These are phyloP conservation scores for Dendrolimus pini DNA, from an alignment of 2,888 invertebrate species.

Conservation along the genomic window DNA sequence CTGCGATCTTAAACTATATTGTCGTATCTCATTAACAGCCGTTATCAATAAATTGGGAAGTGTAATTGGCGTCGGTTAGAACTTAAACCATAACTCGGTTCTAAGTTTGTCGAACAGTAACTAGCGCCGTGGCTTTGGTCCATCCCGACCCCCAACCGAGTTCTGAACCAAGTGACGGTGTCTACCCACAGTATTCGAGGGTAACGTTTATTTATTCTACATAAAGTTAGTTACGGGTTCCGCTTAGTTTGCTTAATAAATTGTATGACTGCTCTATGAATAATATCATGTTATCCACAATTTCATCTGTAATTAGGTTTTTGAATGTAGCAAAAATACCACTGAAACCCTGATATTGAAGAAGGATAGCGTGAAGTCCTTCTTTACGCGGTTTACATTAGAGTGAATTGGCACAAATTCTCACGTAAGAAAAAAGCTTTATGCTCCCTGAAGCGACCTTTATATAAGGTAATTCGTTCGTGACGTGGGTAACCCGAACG, in stretches of 20 bases:
- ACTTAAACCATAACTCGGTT: slow-evolving; percentile 6
- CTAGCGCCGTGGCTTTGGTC: slow-evolving; percentile 3
- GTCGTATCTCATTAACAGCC: background rate
- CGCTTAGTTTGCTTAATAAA: slow-evolving; percentile 11
- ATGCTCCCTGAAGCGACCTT: no score
- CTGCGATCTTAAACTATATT: background rate
- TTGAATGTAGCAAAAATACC: no score
- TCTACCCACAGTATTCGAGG: slow-evolving; percentile 11
- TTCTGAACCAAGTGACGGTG: slow-evolving; percentile 23
- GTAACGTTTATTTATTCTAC: slow-evolving; percentile 19
- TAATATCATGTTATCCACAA: slow-evolving; percentile 6
- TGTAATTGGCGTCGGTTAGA: slow-evolving; percentile 5
- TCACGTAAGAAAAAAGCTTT: no score
- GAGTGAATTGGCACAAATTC: no score
- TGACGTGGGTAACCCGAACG: no score
- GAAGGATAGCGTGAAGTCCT: no score
- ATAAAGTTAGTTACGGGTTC: slow-evolving; percentile 21
- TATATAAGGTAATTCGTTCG: no score
- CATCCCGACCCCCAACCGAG: slow-evolving; percentile 21
- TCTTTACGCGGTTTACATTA: no score
- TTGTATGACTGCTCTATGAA: slow-evolving; percentile 9
- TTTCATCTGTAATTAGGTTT: no score
- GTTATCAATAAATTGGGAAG: slow-evolving; percentile 5
- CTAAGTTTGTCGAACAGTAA: slow-evolving; percentile 3
- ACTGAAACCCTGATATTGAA: no score